Evolutionary conservation across 1,140 invertebrate species (phyloP).

Genomic region (Chironomus striatipennis): DNA sequence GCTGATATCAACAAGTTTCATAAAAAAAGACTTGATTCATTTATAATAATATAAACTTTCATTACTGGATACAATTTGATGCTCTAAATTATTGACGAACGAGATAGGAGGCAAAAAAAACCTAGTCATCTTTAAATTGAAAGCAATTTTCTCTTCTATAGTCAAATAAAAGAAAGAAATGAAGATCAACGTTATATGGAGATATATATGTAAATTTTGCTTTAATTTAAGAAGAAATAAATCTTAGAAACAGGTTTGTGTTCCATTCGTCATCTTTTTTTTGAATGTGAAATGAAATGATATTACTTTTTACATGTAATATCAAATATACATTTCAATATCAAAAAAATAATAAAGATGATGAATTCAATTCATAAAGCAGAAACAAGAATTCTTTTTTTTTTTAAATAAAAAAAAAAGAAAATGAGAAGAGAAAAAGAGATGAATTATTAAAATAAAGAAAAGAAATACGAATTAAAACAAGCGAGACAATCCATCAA

Average conservation of each 20-base stretch:
- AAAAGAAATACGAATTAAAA: constrained; percentile 9
- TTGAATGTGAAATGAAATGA: not conserved
- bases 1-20: too few species aligned
- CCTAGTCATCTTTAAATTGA: not conserved
- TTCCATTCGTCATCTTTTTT: constrained; percentile 8
- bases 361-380: not conserved
- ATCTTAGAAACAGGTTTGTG: not conserved
- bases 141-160: not conserved
- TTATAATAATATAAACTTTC: too few species aligned
- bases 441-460: constrained; percentile 18
- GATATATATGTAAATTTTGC: not conserved
- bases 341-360: not conserved
- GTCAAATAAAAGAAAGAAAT: not conserved
- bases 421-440: not conserved
- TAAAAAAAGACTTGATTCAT: too few species aligned
- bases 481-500: constrained; percentile 18
- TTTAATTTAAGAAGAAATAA: not conserved
- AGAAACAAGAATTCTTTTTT: not conserved
- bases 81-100: too few species aligned
- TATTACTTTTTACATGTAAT: not conserved
- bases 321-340: constrained; percentile 15
- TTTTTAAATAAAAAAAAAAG: not conserved
- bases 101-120: not conserved
- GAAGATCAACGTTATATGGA: not conserved
- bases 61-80: too few species aligned